Evolutionary conservation across 2,888 invertebrate species (phyloP), one percentile per base, ranked within the genome.

Genomic region (Pandemis cinnamomeana): DNA sequence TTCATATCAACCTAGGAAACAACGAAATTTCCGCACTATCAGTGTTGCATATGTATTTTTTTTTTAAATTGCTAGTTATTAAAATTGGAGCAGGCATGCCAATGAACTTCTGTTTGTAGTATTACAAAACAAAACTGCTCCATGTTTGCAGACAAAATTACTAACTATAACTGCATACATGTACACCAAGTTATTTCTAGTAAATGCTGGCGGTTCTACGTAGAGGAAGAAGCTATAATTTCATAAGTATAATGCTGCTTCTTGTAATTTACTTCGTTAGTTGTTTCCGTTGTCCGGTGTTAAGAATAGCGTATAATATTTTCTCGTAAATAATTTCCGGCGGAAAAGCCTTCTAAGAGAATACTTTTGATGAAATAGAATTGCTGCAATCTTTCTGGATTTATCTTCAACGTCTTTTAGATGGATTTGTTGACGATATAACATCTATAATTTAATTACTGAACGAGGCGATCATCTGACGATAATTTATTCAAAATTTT

Each of bases 271-370:
- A 69, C 69, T 64, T 69, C 10, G 36, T 53, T 67, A 46, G 69
- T 69, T 69, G 36, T 36, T 66, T 73, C 69, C 72, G 68, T 48
- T 64, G 69, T 73, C 72, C 72, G 72, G 69, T 69, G 42, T 64
- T 69, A 69, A 73, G n/a, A 44, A 51, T 73, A 68, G 68, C 63
- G 41, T 58, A 48, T 41, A 41, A 69, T 53, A 69, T 64, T 60
- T 48, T 66, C 13, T 4, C 48, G 36, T 36, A 66, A 36, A 36
- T 10, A 20, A 11, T 51, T 27, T 36, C 36, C 66, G 36, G 36
- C 36, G 66, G 51, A 42, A 5, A 44, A 20, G 20, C 5, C 48
- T 15, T 27, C 7, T 20, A 20, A 15, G 7, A 55, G 2, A 8
- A 8, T 7, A 55, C 7, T 20, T 55, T 55, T 55, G n/a, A n/a